Percentiles rank a stretch among this genome's conserved stretches.
Evolutionary conservation across 1,140 invertebrate genomes (phyloP).

Genomic region (Sarcophaga bullata): DNA sequence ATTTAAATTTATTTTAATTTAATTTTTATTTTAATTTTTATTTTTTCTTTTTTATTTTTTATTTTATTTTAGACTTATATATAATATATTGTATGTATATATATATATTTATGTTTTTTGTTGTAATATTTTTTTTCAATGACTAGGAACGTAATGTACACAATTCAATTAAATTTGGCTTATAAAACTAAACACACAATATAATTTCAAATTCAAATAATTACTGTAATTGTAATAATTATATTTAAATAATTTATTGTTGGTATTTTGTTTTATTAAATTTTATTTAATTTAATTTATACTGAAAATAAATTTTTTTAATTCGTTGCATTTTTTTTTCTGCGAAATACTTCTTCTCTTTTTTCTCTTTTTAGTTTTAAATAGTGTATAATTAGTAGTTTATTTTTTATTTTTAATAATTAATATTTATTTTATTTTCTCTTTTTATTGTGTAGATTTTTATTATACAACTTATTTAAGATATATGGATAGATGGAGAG

Average conservation of each 20-base stretch:
- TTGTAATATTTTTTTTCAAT: not conserved
- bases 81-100: not conserved
- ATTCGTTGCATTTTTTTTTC: slow-evolving; percentile 33
- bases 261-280: not conserved
- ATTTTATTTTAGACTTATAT: no score
- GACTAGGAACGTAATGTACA: slow-evolving; percentile 13
- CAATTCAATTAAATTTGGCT: slow-evolving; percentile 15
- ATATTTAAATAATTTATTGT: slow-evolving; percentile 8
- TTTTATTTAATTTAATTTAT: not conserved
- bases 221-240: not conserved
- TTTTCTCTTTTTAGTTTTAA: not conserved
- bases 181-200: slow-evolving; percentile 15
- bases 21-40: no score
- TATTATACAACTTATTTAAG: slow-evolving; percentile 27
- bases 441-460: slow-evolving; percentile 3
- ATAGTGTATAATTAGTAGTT: slow-evolving; percentile 27
- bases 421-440: not conserved
- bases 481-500: not conserved
- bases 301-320: slow-evolving; percentile 22
- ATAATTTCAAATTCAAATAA: not conserved
- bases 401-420: slow-evolving; percentile 9
- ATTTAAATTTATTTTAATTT: no score
- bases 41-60: no score
- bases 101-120: not conserved
- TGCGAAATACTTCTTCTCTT: not conserved